A percentile compares a stretch with the other conserved stretches of the same genome.
These are phyloP conservation scores for Orchestes rusci DNA, from an alignment of 2,888 invertebrate species.

Conservation along the genomic window DNA sequence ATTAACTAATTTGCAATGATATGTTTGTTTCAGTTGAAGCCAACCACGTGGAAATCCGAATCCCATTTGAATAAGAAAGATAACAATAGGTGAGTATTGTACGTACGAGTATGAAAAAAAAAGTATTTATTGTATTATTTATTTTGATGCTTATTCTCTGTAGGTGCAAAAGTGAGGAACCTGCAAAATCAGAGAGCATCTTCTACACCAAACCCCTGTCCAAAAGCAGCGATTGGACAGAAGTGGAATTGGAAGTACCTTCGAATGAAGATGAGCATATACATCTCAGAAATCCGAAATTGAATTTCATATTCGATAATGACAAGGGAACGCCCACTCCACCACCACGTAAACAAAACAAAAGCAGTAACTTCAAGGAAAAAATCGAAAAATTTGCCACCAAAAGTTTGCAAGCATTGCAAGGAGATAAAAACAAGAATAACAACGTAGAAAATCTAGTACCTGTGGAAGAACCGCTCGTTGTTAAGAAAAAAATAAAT, in stretches of 20 bases:
- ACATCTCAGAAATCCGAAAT: constrained; percentile 37
- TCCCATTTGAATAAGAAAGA: constrained; percentile 40
- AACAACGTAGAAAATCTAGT: constrained; percentile 3
- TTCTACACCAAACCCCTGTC: constrained; percentile 30
- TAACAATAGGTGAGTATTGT: constrained; percentile 34
- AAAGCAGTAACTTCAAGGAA: constrained; percentile 37
- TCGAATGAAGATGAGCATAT: constrained; percentile 42
- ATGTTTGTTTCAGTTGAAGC: constrained; percentile 12
- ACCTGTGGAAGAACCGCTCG: constrained; percentile 38
- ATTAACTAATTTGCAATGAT: constrained; percentile 4
- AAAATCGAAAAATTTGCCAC: constrained; percentile 40
- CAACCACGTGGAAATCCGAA: constrained; percentile 39
- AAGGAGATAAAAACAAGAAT: constrained; percentile 16
- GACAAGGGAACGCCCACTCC: constrained; percentile 42
- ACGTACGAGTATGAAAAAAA: too few relatives aligned
- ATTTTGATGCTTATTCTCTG: too few relatives aligned
- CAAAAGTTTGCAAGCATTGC: constrained; percentile 35
- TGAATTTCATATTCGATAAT: constrained; percentile 38
- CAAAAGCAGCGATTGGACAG: constrained; percentile 48
- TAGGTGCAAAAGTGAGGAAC: constrained; percentile 22
- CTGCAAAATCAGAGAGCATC: constrained; percentile 9
- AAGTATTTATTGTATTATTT: too few relatives aligned
- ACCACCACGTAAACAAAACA: constrained; percentile 41
- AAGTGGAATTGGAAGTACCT: constrained; percentile 48
- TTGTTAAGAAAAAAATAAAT: constrained; percentile 40